phyloP scores from a whole-genome alignment of 2,113 vertebrate species.

The Scomber colias region DNA sequence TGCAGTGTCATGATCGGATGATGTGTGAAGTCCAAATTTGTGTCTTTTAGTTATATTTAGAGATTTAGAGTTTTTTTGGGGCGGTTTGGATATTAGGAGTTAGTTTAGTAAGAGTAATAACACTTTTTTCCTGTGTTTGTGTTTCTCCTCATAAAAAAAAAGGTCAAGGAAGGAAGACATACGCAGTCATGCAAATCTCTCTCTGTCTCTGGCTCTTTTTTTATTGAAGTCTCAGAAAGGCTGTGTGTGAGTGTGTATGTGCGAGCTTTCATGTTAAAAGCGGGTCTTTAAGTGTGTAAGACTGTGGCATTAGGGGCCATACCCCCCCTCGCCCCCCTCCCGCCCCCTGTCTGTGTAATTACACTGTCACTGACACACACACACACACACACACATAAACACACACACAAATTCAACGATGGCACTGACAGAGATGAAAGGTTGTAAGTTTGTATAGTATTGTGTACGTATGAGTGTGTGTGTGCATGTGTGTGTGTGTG shows the following conservation, averaged over 20 bases:
- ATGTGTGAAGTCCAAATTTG: background rate
- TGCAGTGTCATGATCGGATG: background rate
- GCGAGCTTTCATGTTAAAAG: constrained; percentile 82
- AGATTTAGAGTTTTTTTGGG: background rate
- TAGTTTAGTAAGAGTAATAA: too few species aligned
- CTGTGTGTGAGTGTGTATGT: constrained; percentile 40
- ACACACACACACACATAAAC: constrained; percentile 48
- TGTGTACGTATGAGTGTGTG: constrained; percentile 57
- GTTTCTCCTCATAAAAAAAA: constrained; percentile 24
- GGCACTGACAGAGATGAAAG: constrained; percentile 78
- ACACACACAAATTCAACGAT: constrained; percentile 36
- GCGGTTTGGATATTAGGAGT: background rate
- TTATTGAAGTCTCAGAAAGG: constrained; percentile 71
- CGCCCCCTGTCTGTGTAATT: constrained; percentile 76
- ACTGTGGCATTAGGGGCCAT: constrained; percentile 79
- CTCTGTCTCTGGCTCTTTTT: constrained; percentile 55
- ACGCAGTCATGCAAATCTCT: constrained; percentile 29
- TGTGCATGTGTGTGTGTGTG: constrained; percentile 56
- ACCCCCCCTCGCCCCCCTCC: constrained; percentile 32
- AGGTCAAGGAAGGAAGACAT: constrained; percentile 17
- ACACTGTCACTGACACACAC: constrained; percentile 74
- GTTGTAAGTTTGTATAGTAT: constrained; percentile 36
- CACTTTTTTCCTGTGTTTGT: background rate
- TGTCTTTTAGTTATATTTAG: background rate
- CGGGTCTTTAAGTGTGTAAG: constrained; percentile 77